Evolutionary conservation across 2,797 vertebrate genomes (phyloP), one percentile per base, ranked within the genome.

Genomic region (Micropoecilia bifurca): DNA sequence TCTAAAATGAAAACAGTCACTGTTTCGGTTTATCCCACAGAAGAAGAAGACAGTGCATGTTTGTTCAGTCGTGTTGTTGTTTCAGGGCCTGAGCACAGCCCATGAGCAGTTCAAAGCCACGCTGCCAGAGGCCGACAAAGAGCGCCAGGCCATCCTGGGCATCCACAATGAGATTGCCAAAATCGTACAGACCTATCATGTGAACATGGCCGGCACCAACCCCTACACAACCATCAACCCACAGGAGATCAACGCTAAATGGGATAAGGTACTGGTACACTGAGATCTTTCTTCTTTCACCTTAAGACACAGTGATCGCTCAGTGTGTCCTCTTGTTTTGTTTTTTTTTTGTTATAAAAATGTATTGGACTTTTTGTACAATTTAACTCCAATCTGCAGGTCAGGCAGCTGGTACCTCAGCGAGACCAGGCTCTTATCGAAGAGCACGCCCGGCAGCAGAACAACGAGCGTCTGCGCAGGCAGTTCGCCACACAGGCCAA

Each of bases 51-150:
- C 7, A 13, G 63, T 43, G 8, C 18, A 16, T 66, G 1, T 0
- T 55, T n/a, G 36, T 55, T 14, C 14, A 39, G 0, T 16, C 0
- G n/a, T 69, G 81, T 1, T 76, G 16, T 73, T 76, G 63, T 39
- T 12, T 85, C 91, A 99, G 98, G 97, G 98, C 83, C 90, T 99
- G 86, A 99, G 97, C 93, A 97, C 98, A 63, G 98, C 98, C 71
- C 98, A 99, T 0, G 98, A 99, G 87, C 98, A 99, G 95, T 99
- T 99, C 93, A 99, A 99, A 90, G 97, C 98, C 80, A 99, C 98
- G 0, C 96, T 99, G 84, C 98, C 98, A 0, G 98, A 99, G 90
- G 98, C 98, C 0, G 98, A 99, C 94, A 99, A 99, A 85, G 98
- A 99, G 86, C 96, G 98, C 45, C 96, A 96, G 92, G 97, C 98